Base-by-base conservation (phyloP, 2,113 vertebrate genomes). In the Acinonyx jubatus region DNA sequence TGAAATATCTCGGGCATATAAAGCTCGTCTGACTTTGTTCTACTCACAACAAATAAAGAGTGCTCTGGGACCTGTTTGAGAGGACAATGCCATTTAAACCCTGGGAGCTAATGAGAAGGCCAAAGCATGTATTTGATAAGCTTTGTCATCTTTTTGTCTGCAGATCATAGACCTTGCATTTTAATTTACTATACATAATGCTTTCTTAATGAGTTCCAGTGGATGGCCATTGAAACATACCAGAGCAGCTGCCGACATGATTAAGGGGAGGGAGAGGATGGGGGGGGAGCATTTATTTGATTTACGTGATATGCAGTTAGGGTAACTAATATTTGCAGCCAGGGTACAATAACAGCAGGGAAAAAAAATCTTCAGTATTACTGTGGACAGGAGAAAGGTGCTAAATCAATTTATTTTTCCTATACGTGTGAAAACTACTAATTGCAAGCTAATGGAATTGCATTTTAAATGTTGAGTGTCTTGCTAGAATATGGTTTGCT, bases 131-230 rank as follows among this genome's bases (percentile, higher is more conserved):
- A 97, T 98, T 98, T 97, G 98, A 99, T 99, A 98, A 99, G 98
- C 98, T 98, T 98, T 99, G 98, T 98, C 98, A 98, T 99, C 97
- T 98, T 98, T 99, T 99, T 99, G 99, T 99, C 98, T 98, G 98
- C 90, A 98, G 98, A 99, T 99, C 98, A 98, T 98, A 98, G 98
- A 96, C 98, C 96, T 98, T 98, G 98, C 98, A 98, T 99, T 99
- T 99, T 99, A 99, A 99, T 99, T 99, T 99, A 97, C 98, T 97
- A 89, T 98, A 98, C 98, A 99, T 99, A 99, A 99, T 99, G 98
- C 98, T 98, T 98, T 98, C 98, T 98, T 99, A 99, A 99, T 99
- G 98, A 99, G 98, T 99, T 99, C 98, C 98, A 98, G 97, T 96
- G 98, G 98, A 97, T 98, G 97, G 98, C 98, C 98, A 98, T 98